Evolutionary conservation across 2,888 invertebrate genomes (phyloP), one percentile per base, ranked within the genome.

Genomic region (Gastracanthus pulcherrimus): DNA sequence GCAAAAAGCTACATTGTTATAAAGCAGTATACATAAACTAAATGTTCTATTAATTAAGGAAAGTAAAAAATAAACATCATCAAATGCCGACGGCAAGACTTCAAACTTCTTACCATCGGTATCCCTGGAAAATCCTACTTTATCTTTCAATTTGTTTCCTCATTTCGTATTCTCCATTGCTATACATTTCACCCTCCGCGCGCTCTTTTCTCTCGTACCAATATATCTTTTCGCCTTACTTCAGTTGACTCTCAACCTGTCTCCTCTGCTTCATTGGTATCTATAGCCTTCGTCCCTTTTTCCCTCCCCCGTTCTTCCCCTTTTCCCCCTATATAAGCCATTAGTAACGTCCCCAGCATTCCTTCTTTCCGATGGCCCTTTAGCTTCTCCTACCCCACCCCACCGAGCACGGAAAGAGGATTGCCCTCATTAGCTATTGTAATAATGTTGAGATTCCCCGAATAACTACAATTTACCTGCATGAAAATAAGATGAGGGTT

Each of bases 141-240:
- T 41, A 66, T 66, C 66, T 66, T 66, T 66, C 66, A 66, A 66
- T 66, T 66, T 66, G 26, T 26, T 41, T 66, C 26, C 38, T 66
- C 38, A 38, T 66, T 66, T 38, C 23, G 38, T 38, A 66, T 66
- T 66, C 66, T 38, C 26, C 11, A 41, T 41, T 64, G n/a, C 36
- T 34, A 23, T 23, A 48, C 48, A 7, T 48, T 13, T 48, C 48
- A 51, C 19, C 51, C 51, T 2, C 51, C 6, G 7, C 13, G 13
- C 41, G 6, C 51, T 23, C 5, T 55, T 55, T 3, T n/a, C n/a
- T n/a, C n/a, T n/a, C n/a, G n/a, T n/a, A n/a, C n/a, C n/a, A n/a
- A 51, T 51, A 3, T 9, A 5, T 51, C 51, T 23, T 23, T 11
- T 13, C 41, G 7, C 13, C 45, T 45, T 1, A 19, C 19, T 48